Evolutionary conservation across 2,888 invertebrate species (phyloP), one percentile per base, ranked within the genome.

Genomic region (Coecobrya sp.): DNA sequence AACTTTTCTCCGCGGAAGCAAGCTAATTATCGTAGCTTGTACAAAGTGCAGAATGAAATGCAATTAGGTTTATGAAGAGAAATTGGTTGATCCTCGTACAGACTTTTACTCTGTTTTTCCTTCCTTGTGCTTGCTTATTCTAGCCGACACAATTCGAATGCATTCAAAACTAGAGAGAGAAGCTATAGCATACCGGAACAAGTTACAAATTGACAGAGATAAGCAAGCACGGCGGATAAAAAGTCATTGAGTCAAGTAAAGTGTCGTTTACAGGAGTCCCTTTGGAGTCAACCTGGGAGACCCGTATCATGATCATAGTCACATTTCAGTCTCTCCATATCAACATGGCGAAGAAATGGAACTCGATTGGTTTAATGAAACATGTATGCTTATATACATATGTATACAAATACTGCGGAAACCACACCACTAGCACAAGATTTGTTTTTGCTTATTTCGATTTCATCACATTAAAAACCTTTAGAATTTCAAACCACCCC

Each of bases 61-160:
- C 93, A 94, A 94, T 94, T 94, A 94, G 92, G 92, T 93, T 94
- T 93, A 94, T 93, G 93, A 94, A 94, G 94, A 94, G 93, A 94
- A 94, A 94, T 94, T 90, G 93, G 89, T 85, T 93, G 91, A 89
- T 85, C 89, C 85, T 84, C 62, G 92, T 82, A 65, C 82, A 86
- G 84, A 68, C 79, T 91, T 91, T 68, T 73, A 36, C 27, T 27
- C 79, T 52, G 55, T 30, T 79, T 79, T 55, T 19, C 55, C 79
- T 25, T 76, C 13, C 8, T 8, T 10, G 4, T 49, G 1, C 49
- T 73, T 42, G 4, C 68, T 45, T 82, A 25, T 81, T 27, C 30
- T 49, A 13, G 36, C 19, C 19, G 11, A 49, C 11, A 36, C 36
- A 73, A 19, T 36, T n/a, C 19, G 5, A 68, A 1, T 30, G 30